Evolutionary conservation across 2,113 vertebrate genomes (phyloP).

Genomic region (Cololabis saira): DNA sequence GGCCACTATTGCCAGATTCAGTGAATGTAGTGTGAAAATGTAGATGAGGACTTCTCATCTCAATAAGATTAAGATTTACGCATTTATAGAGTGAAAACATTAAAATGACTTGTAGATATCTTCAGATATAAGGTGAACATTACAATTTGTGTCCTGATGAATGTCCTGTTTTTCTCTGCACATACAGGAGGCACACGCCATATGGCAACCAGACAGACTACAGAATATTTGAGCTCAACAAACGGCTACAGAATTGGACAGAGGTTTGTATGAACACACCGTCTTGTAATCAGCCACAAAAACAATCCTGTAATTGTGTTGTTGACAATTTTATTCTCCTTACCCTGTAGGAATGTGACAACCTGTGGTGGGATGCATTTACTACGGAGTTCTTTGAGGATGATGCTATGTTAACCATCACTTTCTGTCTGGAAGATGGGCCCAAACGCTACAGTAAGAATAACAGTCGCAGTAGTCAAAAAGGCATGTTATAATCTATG

Average conservation of each 20-base stretch:
- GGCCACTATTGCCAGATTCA: background rate
- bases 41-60: too few relatives aligned
- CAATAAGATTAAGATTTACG: too few relatives aligned
- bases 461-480: background rate
- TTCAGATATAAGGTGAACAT: too few relatives aligned
- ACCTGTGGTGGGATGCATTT: constrained; percentile 99
- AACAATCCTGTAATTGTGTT: background rate
- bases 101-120: too few relatives aligned
- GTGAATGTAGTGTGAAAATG: background rate
- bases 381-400: constrained; percentile 99
- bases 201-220: constrained; percentile 98
- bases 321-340: background rate
- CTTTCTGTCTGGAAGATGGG: constrained; percentile 99
- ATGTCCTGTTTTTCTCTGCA: background rate
- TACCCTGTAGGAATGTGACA: constrained; percentile 91
- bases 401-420: constrained; percentile 97
- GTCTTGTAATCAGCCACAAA: background rate
- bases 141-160: background rate
- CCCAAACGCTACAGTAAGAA: constrained; percentile 98
- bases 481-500: too few relatives aligned
- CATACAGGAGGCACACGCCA: constrained; percentile 93
- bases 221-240: constrained; percentile 99
- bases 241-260: constrained; percentile 97
- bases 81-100: too few relatives aligned
- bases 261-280: constrained; percentile 83